Percentiles rank a stretch among this genome's conserved stretches.
These are phyloP conservation scores for Dynastes grantii DNA, from an alignment of 2,888 invertebrate genomes.

Conservation along the genomic window DNA sequence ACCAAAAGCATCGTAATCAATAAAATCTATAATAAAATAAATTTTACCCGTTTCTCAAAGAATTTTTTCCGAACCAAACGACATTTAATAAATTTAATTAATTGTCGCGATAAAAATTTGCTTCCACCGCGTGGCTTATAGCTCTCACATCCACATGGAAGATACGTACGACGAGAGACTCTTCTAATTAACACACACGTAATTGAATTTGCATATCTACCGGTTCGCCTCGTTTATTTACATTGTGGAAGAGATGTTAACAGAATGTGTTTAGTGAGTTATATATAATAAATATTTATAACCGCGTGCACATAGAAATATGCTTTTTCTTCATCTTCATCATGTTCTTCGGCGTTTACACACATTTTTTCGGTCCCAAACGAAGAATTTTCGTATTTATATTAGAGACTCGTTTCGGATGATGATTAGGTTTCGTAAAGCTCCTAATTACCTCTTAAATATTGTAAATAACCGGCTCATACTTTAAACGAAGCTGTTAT, in stretches of 20 bases:
- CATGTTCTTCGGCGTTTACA: no score
- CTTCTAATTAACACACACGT: slow-evolving; percentile 37
- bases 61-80: background rate
- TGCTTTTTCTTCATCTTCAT: no score
- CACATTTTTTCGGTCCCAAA: background rate
- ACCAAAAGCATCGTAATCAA: no score
- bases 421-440: slow-evolving; percentile 22
- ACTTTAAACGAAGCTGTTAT: slow-evolving; percentile 10
- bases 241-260: slow-evolving; percentile 23
- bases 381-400: slow-evolving; percentile 26
- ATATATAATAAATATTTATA: slow-evolving; percentile 36
- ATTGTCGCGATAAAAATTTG: slow-evolving; percentile 28
- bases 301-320: background rate
- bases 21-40: no score
- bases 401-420: slow-evolving; percentile 6
- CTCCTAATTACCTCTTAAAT: slow-evolving; percentile 17
- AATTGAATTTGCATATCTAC: slow-evolving; percentile 47
- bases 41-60: background rate
- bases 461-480: slow-evolving; percentile 9
- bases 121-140: slow-evolving; percentile 1
- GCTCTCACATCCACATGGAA: background rate
- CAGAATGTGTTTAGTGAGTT: slow-evolving; percentile 24
- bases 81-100: slow-evolving; percentile 29
- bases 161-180: background rate
- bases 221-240: slow-evolving; percentile 30